Evolutionary conservation across 1,140 invertebrate genomes (phyloP).

Genomic region (Drosophila subobscura): DNA sequence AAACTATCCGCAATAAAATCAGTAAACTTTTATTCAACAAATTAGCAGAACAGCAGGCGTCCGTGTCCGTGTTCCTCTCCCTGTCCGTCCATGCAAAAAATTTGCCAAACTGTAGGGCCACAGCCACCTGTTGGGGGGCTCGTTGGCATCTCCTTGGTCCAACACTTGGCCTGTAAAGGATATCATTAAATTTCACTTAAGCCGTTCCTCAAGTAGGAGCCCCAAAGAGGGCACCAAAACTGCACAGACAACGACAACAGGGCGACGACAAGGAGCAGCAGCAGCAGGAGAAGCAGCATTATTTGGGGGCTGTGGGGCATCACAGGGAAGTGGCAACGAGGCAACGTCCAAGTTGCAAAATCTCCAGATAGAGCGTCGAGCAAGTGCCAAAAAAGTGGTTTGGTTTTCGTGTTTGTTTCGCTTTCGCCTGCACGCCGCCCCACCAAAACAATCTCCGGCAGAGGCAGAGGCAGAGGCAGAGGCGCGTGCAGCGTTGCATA

Average conservation of each 20-base stretch:
- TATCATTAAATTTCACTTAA: constrained; percentile 80
- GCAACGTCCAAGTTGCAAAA: constrained; percentile 27
- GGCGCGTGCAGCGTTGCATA: constrained; percentile 29
- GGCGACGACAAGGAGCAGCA: constrained; percentile 18
- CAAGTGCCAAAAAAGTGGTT: constrained; percentile 70
- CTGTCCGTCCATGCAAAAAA: constrained; percentile 7
- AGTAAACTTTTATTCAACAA: constrained; percentile 59
- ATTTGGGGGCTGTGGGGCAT: constrained; percentile 10
- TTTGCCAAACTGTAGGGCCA: constrained; percentile 15
- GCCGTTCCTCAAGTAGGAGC: constrained; percentile 35
- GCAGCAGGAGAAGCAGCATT: constrained; percentile 17
- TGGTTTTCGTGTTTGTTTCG: constrained; percentile 58
- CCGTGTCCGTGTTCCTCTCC: not conserved
- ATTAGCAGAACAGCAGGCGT: constrained; percentile 47
- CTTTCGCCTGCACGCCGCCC: constrained; percentile 2
- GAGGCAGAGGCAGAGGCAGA: constrained; percentile 38
- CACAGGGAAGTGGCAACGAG: not conserved
- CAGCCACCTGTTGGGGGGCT: constrained; percentile 59
- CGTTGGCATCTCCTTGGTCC: constrained; percentile 5
- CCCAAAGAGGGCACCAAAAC: constrained; percentile 26
- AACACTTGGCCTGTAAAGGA: constrained; percentile 46
- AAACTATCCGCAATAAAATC: constrained; percentile 51
- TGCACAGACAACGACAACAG: constrained; percentile 20
- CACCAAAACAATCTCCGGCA: constrained; percentile 31
- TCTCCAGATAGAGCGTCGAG: constrained; percentile 24